Evolutionary conservation across 2,797 vertebrate genomes (phyloP).

Genomic region (Thaleichthys pacificus): DNA sequence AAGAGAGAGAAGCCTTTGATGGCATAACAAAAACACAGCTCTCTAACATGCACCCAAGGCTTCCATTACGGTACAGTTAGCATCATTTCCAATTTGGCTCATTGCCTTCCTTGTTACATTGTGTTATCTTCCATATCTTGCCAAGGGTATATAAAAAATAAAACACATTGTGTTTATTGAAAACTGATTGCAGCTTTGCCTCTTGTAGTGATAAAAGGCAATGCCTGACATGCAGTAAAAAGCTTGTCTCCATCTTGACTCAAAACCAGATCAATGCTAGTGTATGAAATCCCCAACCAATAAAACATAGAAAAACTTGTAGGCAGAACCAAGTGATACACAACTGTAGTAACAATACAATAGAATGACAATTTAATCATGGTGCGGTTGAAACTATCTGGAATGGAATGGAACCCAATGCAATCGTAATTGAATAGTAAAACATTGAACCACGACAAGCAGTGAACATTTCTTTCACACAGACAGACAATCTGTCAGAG

Average conservation of each 20-base stretch:
- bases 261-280: constrained; percentile 5
- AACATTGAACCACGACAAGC: too few relatives aligned
- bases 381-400: constrained; percentile 46
- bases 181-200: constrained; percentile 40
- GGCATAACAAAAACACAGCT: constrained; percentile 41
- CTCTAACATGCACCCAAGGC: constrained; percentile 13
- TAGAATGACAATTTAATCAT: constrained; percentile 31
- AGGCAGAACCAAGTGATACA: not conserved
- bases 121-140: not conserved
- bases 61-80: constrained; percentile 19
- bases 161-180: constrained; percentile 20
- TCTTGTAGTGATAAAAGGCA: constrained; percentile 43
- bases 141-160: not conserved
- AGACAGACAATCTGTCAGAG: too few relatives aligned
- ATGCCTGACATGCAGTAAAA: constrained; percentile 16
- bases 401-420: not conserved
- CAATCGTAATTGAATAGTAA: constrained; percentile 1
- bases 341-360: not conserved
- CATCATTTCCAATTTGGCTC: constrained; percentile 28
- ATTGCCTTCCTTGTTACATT: constrained; percentile 28
- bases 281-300: constrained; percentile 30
- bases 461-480: too few relatives aligned
- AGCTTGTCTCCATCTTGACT: constrained; percentile 32
- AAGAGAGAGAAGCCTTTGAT: constrained; percentile 28
- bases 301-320: not conserved